Base-by-base conservation (phyloP, 2,113 vertebrate species). In the Nansenia antarctica region DNA sequence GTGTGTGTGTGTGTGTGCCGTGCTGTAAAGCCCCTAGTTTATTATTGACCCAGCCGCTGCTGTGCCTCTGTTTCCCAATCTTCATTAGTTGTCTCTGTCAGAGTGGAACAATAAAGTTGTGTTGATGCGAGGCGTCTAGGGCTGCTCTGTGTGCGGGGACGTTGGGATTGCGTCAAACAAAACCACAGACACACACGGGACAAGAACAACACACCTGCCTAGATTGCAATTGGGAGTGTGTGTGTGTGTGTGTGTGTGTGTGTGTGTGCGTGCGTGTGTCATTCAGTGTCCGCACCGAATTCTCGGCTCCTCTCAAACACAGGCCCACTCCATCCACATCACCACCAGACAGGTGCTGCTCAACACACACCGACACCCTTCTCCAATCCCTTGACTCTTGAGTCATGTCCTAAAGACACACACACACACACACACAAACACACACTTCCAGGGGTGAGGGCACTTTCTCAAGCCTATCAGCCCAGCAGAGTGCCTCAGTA, bases 11-110 rank as follows among this genome's bases (percentile, higher is more conserved):
- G 59, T 62, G 31, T 62, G 20, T 62, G 15, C 18, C 2, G 7
- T 60, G 34, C 22, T 22, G 29, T 57, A 49, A 2, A 35, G 42
- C 54, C 64, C 54, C 26, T 45, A 14, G 57, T 67, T 52, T 70
- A n/a, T n/a, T 62, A 76, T 61, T 27, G n/a, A 58, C 54, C 70
- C 53, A 30, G n/a, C 31, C 47, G 53, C n/a, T 26, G 12, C 34
- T 14, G 9, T 49, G 53, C 57, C 67, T 67, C 67, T 39, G 11
- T 61, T 45, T 59, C 67, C 73, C 68, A 22, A 29, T 55, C 47
- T 72, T 78, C 67, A 81, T 81, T 72, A 76, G 73, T 72, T 75
- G 60, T 79, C 42, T 74, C 64, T 68, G 47, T 81, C 78, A 78
- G 55, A 64, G 52, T 15, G 34, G 64, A 80, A 82, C 70, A 82